phyloP scores from a whole-genome alignment of 2,113 vertebrate genomes.

The Lampris incognitus region DNA sequence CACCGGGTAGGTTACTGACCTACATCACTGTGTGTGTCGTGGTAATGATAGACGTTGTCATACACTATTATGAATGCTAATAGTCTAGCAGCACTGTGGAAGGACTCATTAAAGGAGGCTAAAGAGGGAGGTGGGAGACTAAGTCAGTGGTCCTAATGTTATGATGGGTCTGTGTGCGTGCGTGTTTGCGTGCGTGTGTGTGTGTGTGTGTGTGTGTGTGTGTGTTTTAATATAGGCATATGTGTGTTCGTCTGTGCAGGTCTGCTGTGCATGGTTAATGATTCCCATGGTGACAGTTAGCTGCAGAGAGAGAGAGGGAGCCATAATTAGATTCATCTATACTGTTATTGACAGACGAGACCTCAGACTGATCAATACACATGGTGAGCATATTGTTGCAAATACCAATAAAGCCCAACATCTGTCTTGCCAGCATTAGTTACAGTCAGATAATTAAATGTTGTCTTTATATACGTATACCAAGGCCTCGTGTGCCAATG shows the following conservation, averaged over 20 bases:
- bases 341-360: constrained; percentile 75
- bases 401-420: constrained; percentile 74
- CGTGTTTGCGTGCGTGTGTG: constrained; percentile 22
- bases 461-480: constrained; percentile 36
- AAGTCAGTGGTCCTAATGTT: constrained; percentile 67
- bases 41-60: not conserved
- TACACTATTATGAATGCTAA: constrained; percentile 9
- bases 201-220: constrained; percentile 15
- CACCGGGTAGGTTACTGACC: constrained; percentile 2
- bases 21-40: not conserved
- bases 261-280: constrained; percentile 52
- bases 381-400: constrained; percentile 75
- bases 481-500: constrained; percentile 8
- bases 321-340: constrained; percentile 81
- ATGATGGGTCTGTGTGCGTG: constrained; percentile 40
- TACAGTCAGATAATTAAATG: constrained; percentile 76
- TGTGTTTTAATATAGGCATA: not conserved
- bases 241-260: constrained; percentile 2
- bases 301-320: constrained; percentile 64
- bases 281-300: constrained; percentile 80
- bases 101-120: constrained; percentile 50
- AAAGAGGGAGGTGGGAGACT: constrained; percentile 67
- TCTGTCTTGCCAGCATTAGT: constrained; percentile 70
- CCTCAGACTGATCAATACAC: constrained; percentile 70
- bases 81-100: constrained; percentile 26